These are phyloP conservation scores for Paedocypris micromegethes DNA, from an alignment of 2,797 vertebrate species.

Conservation along the genomic window DNA sequence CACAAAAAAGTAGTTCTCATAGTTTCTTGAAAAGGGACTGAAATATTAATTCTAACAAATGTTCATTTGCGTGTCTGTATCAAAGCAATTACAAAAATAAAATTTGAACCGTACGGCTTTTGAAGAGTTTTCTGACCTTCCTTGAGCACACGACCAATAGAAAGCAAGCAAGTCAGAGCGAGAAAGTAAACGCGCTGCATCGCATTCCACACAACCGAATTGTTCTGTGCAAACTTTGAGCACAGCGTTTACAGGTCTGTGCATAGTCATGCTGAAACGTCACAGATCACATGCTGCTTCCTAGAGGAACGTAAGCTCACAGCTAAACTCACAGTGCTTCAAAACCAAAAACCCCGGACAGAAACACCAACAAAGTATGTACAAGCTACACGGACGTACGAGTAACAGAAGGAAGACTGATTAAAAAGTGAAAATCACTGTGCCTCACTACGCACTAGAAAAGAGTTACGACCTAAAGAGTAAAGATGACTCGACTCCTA, in stretches of 20 bases:
- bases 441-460: constrained; percentile 55
- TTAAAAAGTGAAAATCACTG: constrained; percentile 52
- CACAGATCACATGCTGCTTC: constrained; percentile 73
- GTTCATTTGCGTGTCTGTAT: constrained; percentile 64
- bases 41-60: constrained; percentile 53
- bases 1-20: constrained; percentile 12
- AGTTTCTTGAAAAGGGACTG: constrained; percentile 51
- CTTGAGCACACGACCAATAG: constrained; percentile 52
- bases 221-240: constrained; percentile 58
- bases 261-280: constrained; percentile 73
- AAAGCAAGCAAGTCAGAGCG: constrained; percentile 58
- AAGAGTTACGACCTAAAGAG: constrained; percentile 55
- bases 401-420: constrained; percentile 63
- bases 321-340: constrained; percentile 47
- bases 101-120: constrained; percentile 61
- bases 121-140: constrained; percentile 49
- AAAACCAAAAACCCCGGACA: constrained; percentile 38
- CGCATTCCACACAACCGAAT: constrained; percentile 51
- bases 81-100: constrained; percentile 81
- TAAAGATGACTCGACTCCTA: constrained; percentile 32
- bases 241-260: constrained; percentile 59
- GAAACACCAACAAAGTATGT: constrained; percentile 53
- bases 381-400: constrained; percentile 56
- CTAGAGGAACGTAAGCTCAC: constrained; percentile 53
- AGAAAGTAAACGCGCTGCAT: constrained; percentile 48